A percentile compares a stretch with the other conserved stretches of the same genome.
These are phyloP conservation scores for Catostylus mosaicus DNA, from an alignment of 30 jellyfish, hydroid and myxozoan species.

Conservation along the genomic window DNA sequence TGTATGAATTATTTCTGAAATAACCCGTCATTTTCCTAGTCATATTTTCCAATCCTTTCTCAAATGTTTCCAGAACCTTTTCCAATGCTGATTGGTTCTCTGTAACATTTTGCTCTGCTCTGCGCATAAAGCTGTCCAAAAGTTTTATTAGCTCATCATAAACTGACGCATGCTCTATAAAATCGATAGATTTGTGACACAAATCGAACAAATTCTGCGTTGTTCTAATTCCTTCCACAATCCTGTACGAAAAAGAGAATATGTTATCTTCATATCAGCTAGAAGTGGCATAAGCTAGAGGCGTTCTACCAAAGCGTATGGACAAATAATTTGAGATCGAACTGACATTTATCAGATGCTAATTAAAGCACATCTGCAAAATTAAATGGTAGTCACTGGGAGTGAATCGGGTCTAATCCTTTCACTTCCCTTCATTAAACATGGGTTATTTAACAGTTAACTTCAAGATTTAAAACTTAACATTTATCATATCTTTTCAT, in stretches of 20 bases:
- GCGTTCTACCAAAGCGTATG: no score
- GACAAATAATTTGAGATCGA: no score
- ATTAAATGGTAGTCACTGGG: no score
- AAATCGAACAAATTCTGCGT: background rate
- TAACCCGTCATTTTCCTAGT: background rate
- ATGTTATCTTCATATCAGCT: background rate
- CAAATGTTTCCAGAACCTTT: background rate
- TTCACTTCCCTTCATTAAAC: no score
- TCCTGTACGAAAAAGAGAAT: background rate
- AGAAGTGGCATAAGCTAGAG: background rate
- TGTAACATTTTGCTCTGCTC: background rate
- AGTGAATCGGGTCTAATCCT: no score
- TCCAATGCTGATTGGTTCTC: background rate
- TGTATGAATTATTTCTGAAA: no score
- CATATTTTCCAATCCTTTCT: background rate
- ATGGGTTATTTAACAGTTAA: no score
- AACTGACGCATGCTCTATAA: background rate
- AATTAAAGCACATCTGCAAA: no score
- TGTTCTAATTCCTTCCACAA: background rate
- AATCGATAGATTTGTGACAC: background rate
- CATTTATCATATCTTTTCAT: no score
- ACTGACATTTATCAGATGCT: no score
- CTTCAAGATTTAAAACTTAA: no score
- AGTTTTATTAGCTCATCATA: background rate
- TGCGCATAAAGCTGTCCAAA: background rate